phyloP scores from a whole-genome alignment of 2,888 invertebrate genomes.

The Leptinotarsa tumamoca region DNA sequence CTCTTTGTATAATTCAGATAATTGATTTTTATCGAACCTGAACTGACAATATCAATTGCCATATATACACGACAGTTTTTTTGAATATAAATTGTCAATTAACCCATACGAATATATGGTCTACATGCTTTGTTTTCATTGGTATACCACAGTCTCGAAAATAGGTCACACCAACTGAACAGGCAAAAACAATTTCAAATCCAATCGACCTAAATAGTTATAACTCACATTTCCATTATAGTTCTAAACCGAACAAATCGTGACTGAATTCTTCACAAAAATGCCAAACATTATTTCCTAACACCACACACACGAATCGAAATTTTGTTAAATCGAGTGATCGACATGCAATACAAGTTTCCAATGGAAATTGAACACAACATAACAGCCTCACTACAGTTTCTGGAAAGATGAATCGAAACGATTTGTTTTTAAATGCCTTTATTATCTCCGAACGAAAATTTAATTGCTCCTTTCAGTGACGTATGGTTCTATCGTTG shows the following conservation, averaged over 20 bases:
- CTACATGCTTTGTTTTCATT: neutral
- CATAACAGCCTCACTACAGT: neutral
- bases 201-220: neutral
- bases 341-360: neutral
- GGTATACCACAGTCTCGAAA: neutral
- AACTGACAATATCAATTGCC: too few species aligned
- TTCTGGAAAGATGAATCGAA: slow-evolving; percentile 13
- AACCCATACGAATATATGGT: neutral
- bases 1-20: too few species aligned
- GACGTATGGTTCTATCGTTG: slow-evolving; percentile 2
- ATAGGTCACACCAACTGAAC: neutral
- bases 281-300: neutral
- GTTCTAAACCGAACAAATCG: neutral
- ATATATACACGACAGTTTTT: too few species aligned
- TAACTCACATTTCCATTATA: slow-evolving; percentile 18
- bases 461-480: slow-evolving; percentile 14
- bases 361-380: neutral
- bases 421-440: slow-evolving; percentile 15
- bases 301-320: neutral
- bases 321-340: neutral
- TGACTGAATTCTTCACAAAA: too few species aligned
- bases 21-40: too few species aligned
- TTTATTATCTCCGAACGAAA: slow-evolving; percentile 1
- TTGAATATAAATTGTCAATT: too few species aligned
- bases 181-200: neutral